Evolutionary conservation across 2,113 vertebrate species (phyloP).

Genomic region (Lampris megalopsis): DNA sequence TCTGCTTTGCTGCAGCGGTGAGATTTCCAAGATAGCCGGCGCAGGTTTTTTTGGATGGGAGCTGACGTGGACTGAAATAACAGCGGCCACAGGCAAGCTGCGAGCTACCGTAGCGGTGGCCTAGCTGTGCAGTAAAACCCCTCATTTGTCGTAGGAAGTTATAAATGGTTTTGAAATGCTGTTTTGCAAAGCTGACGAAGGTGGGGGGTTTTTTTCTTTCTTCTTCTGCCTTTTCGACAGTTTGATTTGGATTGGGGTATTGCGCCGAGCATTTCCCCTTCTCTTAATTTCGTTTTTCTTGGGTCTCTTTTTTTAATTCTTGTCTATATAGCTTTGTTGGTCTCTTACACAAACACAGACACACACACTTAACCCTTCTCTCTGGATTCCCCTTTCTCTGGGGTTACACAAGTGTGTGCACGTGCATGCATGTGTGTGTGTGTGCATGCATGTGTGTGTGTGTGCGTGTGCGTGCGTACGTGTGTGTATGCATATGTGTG

Average conservation of each 20-base stretch:
- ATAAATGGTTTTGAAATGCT: conserved; percentile 1
- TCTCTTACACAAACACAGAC: too few relatives aligned
- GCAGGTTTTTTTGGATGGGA: conserved; percentile 53
- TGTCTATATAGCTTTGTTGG: too few relatives aligned
- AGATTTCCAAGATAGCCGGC: conserved; percentile 63
- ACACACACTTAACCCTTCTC: conserved; percentile 24
- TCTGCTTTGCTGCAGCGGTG: conserved; percentile 63
- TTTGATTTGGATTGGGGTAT: background rate
- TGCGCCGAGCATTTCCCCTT: background rate
- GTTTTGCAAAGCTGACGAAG: conserved; percentile 3
- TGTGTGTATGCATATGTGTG: conserved; percentile 9
- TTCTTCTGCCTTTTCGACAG: too few relatives aligned
- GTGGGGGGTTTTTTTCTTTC: background rate
- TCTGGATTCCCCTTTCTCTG: conserved; percentile 50
- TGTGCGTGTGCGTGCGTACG: conserved; percentile 30
- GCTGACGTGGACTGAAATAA: conserved; percentile 44
- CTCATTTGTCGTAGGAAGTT: conserved; percentile 11
- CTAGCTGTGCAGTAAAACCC: conserved; percentile 44
- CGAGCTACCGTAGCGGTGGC: conserved; percentile 15
- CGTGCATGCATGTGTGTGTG: conserved; percentile 34
- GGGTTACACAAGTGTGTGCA: conserved; percentile 55
- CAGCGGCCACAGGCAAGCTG: conserved; percentile 13
- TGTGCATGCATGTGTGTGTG: conserved; percentile 43
- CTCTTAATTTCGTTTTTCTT: background rate
- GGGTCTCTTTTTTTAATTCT: conserved; percentile 54